Conservation (phyloP, 1,140 invertebrate genomes). For the Atta cephalotes region DNA sequence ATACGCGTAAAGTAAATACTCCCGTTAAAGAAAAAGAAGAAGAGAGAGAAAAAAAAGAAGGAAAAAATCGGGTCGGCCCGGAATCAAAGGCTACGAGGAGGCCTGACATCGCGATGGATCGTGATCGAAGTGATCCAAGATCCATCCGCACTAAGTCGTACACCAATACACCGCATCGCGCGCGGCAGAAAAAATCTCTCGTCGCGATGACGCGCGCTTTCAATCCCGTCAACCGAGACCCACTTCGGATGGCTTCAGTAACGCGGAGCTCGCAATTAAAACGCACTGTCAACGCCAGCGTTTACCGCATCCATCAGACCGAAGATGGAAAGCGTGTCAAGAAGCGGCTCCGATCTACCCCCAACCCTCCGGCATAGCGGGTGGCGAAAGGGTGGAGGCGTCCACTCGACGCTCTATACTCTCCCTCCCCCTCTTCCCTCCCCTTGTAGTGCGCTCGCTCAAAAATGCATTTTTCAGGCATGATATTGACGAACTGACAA, state of each 20-base stretch:
- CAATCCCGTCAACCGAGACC: slow-evolving; percentile 56
- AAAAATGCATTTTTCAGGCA: slow-evolving; percentile 63
- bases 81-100: slow-evolving; percentile 27
- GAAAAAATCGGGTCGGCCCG: slow-evolving; percentile 25
- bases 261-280: slow-evolving; percentile 61
- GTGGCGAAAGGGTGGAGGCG: slow-evolving; percentile 56
- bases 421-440: neutral
- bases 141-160: neutral
- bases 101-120: slow-evolving; percentile 37
- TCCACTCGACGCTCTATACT: slow-evolving; percentile 31
- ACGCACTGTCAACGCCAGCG: slow-evolving; percentile 63
- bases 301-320: slow-evolving; percentile 63
- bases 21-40: neutral
- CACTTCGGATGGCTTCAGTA: slow-evolving; percentile 59
- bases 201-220: slow-evolving; percentile 59
- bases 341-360: slow-evolving; percentile 16
- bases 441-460: slow-evolving; percentile 24
- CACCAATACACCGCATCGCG: neutral
- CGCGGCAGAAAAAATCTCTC: slow-evolving; percentile 42
- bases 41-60: neutral
- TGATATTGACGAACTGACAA: slow-evolving; percentile 62
- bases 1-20: slow-evolving; percentile 16
- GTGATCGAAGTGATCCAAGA: slow-evolving; percentile 32
- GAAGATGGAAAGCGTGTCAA: slow-evolving; percentile 65
- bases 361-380: neutral